Evolutionary conservation across 1,140 invertebrate genomes (phyloP).

Genomic region (Parapsyche elsis): DNA sequence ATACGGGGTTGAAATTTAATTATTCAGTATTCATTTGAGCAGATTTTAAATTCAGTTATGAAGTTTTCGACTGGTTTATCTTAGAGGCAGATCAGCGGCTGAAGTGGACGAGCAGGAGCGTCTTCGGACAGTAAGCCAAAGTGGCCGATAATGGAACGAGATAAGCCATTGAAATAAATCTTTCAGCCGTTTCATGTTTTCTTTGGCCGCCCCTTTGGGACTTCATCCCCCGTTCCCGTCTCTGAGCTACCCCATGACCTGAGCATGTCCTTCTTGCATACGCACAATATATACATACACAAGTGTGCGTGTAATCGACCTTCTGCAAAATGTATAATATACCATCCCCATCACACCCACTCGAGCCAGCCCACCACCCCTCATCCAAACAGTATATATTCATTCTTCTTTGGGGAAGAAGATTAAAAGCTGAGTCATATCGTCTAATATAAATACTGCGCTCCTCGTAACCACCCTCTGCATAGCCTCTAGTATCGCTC

Average conservation of each 20-base stretch:
- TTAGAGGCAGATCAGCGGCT: neutral
- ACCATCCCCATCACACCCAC: neutral
- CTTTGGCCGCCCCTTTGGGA: constrained; percentile 36
- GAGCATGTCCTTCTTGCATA: neutral
- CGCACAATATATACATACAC: neutral
- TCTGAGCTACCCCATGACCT: neutral
- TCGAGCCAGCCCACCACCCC: neutral
- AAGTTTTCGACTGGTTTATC: neutral
- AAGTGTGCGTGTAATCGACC: constrained; percentile 1
- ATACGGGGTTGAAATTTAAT: neutral
- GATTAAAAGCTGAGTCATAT: constrained; percentile 46
- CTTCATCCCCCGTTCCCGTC: constrained; percentile 10
- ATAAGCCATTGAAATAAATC: constrained; percentile 53
- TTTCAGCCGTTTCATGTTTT: constrained; percentile 50
- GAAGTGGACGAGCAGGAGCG: constrained; percentile 6
- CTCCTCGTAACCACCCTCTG: neutral
- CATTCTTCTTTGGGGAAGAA: constrained; percentile 25
- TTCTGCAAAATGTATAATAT: constrained; percentile 16
- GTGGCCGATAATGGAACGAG: constrained; percentile 48
- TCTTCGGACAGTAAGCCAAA: constrained; percentile 41
- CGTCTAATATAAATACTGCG: constrained; percentile 34
- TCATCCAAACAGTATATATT: neutral
- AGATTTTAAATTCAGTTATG: neutral
- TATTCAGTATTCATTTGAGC: neutral
- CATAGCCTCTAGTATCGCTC: neutral